Percentiles rank a stretch among this genome's conserved stretches.
These are phyloP conservation scores for Podabrus alpinus DNA, from an alignment of 2,888 invertebrate genomes.

Conservation along the genomic window DNA sequence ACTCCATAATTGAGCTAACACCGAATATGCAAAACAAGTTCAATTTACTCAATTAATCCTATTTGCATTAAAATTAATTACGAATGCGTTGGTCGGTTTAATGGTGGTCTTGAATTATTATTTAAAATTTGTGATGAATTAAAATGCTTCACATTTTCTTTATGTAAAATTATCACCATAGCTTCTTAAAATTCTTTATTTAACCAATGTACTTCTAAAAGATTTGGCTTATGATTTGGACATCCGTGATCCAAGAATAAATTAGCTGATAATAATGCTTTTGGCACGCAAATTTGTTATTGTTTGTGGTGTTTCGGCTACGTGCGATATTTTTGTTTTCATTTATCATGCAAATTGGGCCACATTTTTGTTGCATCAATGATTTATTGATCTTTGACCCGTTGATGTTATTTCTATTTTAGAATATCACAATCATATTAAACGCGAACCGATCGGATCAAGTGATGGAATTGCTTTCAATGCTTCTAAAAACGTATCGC, in stretches of 20 bases:
- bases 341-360: slow-evolving; percentile 14
- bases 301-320: slow-evolving; percentile 15
- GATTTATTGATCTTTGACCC: neutral
- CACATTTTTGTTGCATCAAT: neutral
- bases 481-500: neutral
- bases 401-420: neutral
- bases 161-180: neutral
- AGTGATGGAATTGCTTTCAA: neutral
- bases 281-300: slow-evolving; percentile 18
- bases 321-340: slow-evolving; percentile 9
- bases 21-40: neutral
- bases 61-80: neutral
- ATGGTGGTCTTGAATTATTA: neutral
- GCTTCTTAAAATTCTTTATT: neutral
- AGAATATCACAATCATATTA: neutral
- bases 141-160: neutral
- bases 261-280: slow-evolving; percentile 9
- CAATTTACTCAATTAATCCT: neutral
- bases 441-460: neutral
- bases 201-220: neutral
- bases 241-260: slow-evolving; percentile 7
- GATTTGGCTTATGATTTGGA: slow-evolving; percentile 7
- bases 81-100: neutral
- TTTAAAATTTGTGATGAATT: neutral
- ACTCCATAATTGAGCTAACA: neutral